A percentile compares a stretch with the other conserved stretches of the same genome.
Evolutionary conservation across 2,888 invertebrate species (phyloP).

Genomic region (Allophyes oxyacanthae): DNA sequence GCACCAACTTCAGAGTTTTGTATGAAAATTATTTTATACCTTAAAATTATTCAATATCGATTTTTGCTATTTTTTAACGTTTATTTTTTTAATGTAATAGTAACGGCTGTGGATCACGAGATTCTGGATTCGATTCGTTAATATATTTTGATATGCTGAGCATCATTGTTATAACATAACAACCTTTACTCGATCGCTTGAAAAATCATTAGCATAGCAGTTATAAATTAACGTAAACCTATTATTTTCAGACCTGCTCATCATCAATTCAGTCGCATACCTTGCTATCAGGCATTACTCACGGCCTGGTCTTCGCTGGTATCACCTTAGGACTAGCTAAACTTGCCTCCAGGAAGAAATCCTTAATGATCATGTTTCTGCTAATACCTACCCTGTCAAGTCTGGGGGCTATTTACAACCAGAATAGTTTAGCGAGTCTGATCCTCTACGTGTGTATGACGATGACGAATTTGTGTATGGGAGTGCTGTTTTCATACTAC

Average conservation of each 20-base stretch:
- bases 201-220: not conserved
- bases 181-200: too few species aligned
- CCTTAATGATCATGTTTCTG: conserved; percentile 53
- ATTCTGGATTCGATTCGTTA: too few species aligned
- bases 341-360: conserved; percentile 54
- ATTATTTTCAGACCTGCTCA: conserved; percentile 33
- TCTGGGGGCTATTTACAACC: conserved; percentile 49
- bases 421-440: conserved; percentile 53
- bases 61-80: too few species aligned
- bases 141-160: too few species aligned
- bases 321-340: conserved; percentile 53
- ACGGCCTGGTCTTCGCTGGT: conserved; percentile 46
- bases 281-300: conserved; percentile 36
- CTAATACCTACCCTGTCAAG: conserved; percentile 48
- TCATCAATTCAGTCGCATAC: conserved; percentile 40
- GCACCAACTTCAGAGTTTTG: too few species aligned
- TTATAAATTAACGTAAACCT: not conserved
- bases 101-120: too few species aligned
- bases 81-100: too few species aligned
- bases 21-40: too few species aligned
- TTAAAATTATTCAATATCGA: too few species aligned
- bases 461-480: conserved; percentile 60
- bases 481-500: conserved; percentile 54
- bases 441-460: conserved; percentile 59
- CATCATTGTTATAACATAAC: too few species aligned